Percentiles rank a stretch among this genome's conserved stretches.
Evolutionary conservation across 2,113 vertebrate genomes (phyloP).

Genomic region (Scalopus aquaticus): DNA sequence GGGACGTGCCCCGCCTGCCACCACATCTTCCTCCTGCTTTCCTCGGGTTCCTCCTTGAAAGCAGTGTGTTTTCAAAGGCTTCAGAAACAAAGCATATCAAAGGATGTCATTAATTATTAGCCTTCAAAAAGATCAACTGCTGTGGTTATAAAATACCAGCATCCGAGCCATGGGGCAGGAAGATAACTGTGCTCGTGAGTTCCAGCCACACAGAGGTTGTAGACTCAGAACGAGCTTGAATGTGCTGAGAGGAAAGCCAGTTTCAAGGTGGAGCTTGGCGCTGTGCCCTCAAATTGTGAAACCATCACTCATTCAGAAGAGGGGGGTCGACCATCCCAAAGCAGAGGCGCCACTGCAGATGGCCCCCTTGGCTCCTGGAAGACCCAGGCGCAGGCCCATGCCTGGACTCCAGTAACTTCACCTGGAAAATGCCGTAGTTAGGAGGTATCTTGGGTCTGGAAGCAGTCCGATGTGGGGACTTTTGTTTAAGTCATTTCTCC

Average conservation of each 20-base stretch:
- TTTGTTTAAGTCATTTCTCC: not conserved
- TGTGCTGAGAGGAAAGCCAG: not conserved
- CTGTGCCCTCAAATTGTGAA: not conserved
- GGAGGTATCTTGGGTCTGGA: not conserved
- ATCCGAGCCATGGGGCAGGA: not conserved
- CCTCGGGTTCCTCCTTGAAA: not conserved
- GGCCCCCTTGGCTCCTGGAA: not conserved
- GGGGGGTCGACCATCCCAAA: not conserved
- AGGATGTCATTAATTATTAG: not conserved
- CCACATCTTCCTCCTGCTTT: not conserved
- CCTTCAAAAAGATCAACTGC: not conserved
- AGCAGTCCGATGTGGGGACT: not conserved
- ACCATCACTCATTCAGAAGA: not conserved
- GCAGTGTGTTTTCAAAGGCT: not conserved
- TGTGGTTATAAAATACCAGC: not conserved
- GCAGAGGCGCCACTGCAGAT: not conserved
- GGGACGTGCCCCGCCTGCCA: not conserved
- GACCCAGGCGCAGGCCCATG: not conserved
- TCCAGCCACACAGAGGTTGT: not conserved
- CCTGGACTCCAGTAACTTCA: not conserved
- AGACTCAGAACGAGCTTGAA: not conserved
- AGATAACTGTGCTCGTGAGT: not conserved
- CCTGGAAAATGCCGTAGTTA: not conserved
- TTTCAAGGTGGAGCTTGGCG: not conserved
- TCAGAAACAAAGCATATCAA: not conserved